phyloP scores from a whole-genome alignment of 2,888 invertebrate genomes.

The Hypomecis punctinalis region DNA sequence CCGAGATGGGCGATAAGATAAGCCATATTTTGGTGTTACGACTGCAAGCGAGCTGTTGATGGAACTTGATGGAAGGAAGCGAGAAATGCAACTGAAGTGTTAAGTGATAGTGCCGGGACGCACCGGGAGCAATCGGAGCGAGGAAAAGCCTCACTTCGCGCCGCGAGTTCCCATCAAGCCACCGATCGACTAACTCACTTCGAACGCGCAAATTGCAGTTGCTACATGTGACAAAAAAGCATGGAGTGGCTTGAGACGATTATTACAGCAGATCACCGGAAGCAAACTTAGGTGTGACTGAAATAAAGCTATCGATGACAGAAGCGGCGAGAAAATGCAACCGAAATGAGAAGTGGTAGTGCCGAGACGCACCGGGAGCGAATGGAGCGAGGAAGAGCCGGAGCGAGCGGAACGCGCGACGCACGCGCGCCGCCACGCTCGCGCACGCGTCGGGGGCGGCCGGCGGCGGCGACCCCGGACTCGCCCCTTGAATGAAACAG shows the following conservation, averaged over 20 bases:
- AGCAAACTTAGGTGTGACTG: not conserved
- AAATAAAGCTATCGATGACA: constrained; percentile 37
- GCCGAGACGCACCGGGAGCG: constrained; percentile 65
- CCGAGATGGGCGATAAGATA: constrained; percentile 52
- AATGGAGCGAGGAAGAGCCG: constrained; percentile 61
- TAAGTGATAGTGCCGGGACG: too few species aligned
- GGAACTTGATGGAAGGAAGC: too few species aligned
- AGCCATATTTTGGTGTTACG: constrained; percentile 39
- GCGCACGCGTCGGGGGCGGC: constrained; percentile 45
- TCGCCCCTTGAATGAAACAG: constrained; percentile 67
- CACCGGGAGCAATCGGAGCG: too few species aligned
- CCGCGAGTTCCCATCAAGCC: too few species aligned
- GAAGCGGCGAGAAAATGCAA: constrained; percentile 23
- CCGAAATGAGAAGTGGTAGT: constrained; percentile 38
- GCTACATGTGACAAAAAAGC: too few species aligned
- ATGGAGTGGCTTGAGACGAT: too few species aligned
- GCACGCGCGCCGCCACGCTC: constrained; percentile 69
- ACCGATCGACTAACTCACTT: too few species aligned
- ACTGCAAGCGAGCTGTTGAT: not conserved
- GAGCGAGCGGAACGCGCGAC: constrained; percentile 73
- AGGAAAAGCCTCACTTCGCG: too few species aligned
- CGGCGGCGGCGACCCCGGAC: constrained; percentile 41
- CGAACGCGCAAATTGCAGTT: too few species aligned
- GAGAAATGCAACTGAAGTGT: too few species aligned
- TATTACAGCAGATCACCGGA: too few species aligned